A percentile compares a stretch with the other conserved stretches of the same genome.
phyloP scores from a whole-genome alignment of 2,797 vertebrate species.

The Microctenopoma stevenorrisi region DNA sequence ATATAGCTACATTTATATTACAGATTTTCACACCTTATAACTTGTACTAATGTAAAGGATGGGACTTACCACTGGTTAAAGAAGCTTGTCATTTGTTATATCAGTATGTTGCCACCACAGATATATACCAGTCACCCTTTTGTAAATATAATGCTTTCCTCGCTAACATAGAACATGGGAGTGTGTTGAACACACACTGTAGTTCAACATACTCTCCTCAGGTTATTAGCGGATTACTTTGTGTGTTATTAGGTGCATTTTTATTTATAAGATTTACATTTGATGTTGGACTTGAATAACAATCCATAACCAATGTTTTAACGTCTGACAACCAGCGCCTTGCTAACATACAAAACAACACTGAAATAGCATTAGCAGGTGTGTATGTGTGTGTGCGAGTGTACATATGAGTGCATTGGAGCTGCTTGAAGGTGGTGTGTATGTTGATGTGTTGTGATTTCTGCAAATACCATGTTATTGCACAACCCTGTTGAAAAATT shows the following conservation, averaged over 20 bases:
- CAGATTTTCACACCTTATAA: slow-evolving; percentile 65
- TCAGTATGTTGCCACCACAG: slow-evolving; percentile 56
- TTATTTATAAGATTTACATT: slow-evolving; percentile 83
- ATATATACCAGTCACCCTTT: slow-evolving; percentile 69
- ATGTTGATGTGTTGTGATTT: slow-evolving; percentile 30
- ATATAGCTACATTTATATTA: slow-evolving; percentile 69
- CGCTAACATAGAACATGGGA: slow-evolving; percentile 55
- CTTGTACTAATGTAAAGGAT: slow-evolving; percentile 78
- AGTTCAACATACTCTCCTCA: slow-evolving; percentile 82
- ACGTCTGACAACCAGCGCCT: slow-evolving; percentile 44
- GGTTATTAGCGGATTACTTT: slow-evolving; percentile 81
- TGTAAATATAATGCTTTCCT: slow-evolving; percentile 85
- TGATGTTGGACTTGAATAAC: slow-evolving; percentile 68
- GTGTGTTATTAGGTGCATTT: slow-evolving; percentile 77
- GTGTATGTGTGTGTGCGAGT: slow-evolving; percentile 33
- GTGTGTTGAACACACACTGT: no score
- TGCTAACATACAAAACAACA: slow-evolving; percentile 67
- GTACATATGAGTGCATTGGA: slow-evolving; percentile 45
- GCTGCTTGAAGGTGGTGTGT: slow-evolving; percentile 26
- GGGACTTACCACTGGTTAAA: slow-evolving; percentile 78
- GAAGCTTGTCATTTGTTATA: slow-evolving; percentile 60
- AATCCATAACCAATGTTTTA: slow-evolving; percentile 50
- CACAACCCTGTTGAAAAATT: slow-evolving; percentile 22
- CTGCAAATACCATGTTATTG: slow-evolving; percentile 45
- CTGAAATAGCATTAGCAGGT: slow-evolving; percentile 62